Percentiles rank a stretch among this genome's conserved stretches.
Conservation (phyloP, 2,888 invertebrate genomes). For the Sepiola atlantica region DNA sequence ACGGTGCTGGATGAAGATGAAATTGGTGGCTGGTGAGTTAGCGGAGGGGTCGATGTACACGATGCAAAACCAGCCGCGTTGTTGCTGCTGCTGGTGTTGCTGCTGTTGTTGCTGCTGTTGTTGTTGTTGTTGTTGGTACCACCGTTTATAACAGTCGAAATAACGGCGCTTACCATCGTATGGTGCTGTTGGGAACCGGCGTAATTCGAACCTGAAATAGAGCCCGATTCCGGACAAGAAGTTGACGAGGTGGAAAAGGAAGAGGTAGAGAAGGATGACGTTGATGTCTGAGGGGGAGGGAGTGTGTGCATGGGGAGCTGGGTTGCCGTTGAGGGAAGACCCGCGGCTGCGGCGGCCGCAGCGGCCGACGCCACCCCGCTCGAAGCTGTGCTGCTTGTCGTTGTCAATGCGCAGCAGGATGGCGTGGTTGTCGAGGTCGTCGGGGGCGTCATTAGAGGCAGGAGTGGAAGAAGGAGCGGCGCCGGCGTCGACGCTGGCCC, state of each 20-base stretch:
- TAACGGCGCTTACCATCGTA: neutral
- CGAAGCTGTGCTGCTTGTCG: neutral
- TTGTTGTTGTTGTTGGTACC: neutral
- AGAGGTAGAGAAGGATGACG: neutral
- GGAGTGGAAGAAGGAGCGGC: neutral
- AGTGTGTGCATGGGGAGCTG: neutral
- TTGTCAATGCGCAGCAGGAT: neutral
- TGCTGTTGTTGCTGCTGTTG: conserved; percentile 37
- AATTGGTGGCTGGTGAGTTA: neutral
- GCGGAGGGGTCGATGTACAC: neutral
- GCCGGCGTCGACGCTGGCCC: neutral
- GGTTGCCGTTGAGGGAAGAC: neutral
- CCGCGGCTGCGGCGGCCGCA: conserved; percentile 24
- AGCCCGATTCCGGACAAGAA: neutral
- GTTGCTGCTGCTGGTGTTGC: conserved; percentile 3
- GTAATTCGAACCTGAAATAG: rapidly evolving
- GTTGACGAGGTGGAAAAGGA: conserved; percentile 39
- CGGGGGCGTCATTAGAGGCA: conserved; percentile 37
- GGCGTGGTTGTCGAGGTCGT: conserved; percentile 18
- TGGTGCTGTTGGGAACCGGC: neutral
- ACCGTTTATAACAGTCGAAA: neutral
- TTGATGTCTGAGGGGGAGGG: neutral
- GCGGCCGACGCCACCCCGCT: neutral
- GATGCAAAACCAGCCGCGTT: neutral
- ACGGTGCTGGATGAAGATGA: neutral